phyloP scores from a whole-genome alignment of 2,113 vertebrate species.

The Trinectes maculatus region DNA sequence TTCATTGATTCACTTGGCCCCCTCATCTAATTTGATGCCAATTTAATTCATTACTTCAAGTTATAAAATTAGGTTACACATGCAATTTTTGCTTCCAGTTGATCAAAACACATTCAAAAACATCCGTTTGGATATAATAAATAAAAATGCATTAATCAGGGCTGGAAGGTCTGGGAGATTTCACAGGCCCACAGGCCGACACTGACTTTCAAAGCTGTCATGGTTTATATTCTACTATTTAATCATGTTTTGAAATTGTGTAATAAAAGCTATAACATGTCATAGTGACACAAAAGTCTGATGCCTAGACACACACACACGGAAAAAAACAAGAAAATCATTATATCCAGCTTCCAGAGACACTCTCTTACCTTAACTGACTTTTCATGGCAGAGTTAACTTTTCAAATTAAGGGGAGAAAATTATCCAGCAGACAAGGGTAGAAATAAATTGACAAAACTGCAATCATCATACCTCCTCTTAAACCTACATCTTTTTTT shows the following conservation, averaged over 20 bases:
- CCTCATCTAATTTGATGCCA: constrained; percentile 1
- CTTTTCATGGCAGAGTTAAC: constrained; percentile 36
- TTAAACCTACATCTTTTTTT: no score
- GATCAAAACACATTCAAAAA: constrained; percentile 4
- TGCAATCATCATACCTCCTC: no score
- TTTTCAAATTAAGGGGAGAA: constrained; percentile 34
- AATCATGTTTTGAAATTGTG: no score
- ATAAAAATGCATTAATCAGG: constrained; percentile 6
- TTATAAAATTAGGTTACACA: constrained; percentile 8
- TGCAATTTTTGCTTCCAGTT: constrained; percentile 35
- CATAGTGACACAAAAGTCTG: constrained; percentile 12
- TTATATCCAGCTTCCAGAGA: background rate
- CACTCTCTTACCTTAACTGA: constrained; percentile 22
- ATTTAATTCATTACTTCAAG: constrained; percentile 28
- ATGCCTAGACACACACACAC: constrained; percentile 8
- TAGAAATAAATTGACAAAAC: no score
- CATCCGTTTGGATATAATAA: constrained; percentile 6
- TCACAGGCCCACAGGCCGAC: background rate
- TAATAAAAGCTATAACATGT: background rate
- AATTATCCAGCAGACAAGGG: constrained; percentile 41
- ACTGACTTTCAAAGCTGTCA: no score
- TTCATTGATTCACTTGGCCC: constrained; percentile 5
- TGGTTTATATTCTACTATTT: no score
- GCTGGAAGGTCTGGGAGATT: constrained; percentile 11
- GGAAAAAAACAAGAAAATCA: constrained; percentile 14